These are phyloP conservation scores for Scaptomyza flava DNA, from an alignment of 2,888 invertebrate species.

Conservation along the genomic window DNA sequence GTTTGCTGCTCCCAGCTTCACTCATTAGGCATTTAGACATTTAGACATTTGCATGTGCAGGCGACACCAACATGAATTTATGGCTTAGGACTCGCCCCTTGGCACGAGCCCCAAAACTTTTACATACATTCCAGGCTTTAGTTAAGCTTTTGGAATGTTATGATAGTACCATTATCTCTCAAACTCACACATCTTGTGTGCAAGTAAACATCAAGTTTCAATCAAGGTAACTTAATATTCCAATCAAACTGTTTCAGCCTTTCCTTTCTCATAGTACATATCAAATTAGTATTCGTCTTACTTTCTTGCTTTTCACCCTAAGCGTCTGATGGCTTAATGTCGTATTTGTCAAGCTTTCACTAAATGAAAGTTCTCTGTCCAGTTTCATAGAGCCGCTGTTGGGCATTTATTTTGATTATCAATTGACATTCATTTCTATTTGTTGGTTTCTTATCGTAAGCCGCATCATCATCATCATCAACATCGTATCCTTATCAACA, in stretches of 20 bases:
- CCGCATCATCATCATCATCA: slow-evolving; percentile 39
- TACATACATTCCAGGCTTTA: not conserved
- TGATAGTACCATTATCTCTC: not conserved
- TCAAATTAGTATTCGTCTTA: slow-evolving; percentile 5
- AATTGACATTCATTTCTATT: slow-evolving; percentile 84
- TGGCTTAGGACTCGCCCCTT: slow-evolving; percentile 37
- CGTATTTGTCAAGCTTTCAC: slow-evolving; percentile 45
- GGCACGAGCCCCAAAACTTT: not conserved
- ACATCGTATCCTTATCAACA: slow-evolving; percentile 3
- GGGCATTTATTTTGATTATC: slow-evolving; percentile 84
- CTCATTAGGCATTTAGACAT: slow-evolving; percentile 73
- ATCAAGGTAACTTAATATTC: not conserved
- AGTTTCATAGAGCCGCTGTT: slow-evolving; percentile 29
- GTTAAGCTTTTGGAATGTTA: not conserved
- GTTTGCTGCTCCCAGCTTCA: slow-evolving; percentile 47
- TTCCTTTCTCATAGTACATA: not conserved
- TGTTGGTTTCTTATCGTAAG: slow-evolving; percentile 76
- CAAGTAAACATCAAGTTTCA: not conserved
- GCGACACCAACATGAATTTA: slow-evolving; percentile 72
- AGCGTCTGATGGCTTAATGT: not conserved
- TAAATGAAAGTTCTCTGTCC: not conserved
- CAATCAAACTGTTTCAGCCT: not conserved
- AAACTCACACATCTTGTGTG: not conserved
- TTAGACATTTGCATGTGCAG: slow-evolving; percentile 80
- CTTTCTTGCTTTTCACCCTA: slow-evolving; percentile 4